These are phyloP conservation scores for Epistrophe eligans DNA, from an alignment of 2,888 invertebrate genomes.

Conservation along the genomic window DNA sequence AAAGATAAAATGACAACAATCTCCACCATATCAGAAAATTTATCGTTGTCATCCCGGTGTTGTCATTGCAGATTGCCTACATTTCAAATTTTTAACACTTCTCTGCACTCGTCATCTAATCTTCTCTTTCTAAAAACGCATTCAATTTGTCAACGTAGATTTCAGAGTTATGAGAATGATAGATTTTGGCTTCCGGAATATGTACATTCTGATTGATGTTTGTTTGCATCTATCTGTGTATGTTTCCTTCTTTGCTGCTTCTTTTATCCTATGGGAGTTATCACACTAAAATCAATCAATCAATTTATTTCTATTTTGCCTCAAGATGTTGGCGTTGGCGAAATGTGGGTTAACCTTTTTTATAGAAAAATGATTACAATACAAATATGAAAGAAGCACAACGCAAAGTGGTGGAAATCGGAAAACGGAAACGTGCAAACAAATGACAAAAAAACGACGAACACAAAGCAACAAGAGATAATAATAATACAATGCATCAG, in stretches of 20 bases:
- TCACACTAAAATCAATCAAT: constrained; percentile 55
- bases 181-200: constrained; percentile 60
- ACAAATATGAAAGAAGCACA: constrained; percentile 53
- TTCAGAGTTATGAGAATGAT: constrained; percentile 57
- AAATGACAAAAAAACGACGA: constrained; percentile 27
- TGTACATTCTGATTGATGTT: constrained; percentile 66
- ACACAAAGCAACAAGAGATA: constrained; percentile 19
- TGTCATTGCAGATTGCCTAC: background rate
- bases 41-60: background rate
- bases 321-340: background rate
- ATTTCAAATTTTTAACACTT: constrained; percentile 29
- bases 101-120: constrained; percentile 3
- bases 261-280: background rate
- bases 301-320: constrained; percentile 57
- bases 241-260: background rate
- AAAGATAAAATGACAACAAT: constrained; percentile 27
- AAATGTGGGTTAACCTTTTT: constrained; percentile 42
- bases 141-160: constrained; percentile 71
- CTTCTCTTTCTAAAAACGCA: constrained; percentile 41
- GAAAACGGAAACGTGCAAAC: constrained; percentile 63
- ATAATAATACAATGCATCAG: constrained; percentile 49
- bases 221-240: constrained; percentile 18
- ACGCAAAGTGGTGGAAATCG: constrained; percentile 30
- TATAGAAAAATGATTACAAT: constrained; percentile 45
- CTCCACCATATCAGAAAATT: background rate